Conservation (phyloP, 2,888 invertebrate species). For the Drosophila cognata region DNA sequence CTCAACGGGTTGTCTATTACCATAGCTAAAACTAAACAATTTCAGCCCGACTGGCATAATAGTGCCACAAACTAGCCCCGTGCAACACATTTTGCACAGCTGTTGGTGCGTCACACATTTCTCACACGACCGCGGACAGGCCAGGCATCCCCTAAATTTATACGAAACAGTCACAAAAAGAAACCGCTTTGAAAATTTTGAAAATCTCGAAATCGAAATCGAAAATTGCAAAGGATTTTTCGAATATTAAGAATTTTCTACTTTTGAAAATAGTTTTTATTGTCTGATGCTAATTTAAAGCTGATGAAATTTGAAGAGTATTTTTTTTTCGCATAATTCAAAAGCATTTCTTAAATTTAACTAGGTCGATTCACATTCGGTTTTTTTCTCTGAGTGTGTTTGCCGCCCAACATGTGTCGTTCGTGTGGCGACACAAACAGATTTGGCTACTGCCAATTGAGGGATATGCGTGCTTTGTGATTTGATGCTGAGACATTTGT, state of each 20-base stretch:
- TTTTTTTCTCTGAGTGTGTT: neutral
- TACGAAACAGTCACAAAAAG: neutral
- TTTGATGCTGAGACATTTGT: constrained; percentile 30
- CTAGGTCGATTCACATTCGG: neutral
- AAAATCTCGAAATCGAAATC: neutral
- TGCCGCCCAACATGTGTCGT: neutral
- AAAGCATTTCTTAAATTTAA: neutral
- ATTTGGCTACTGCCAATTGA: constrained; percentile 14
- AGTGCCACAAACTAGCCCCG: neutral
- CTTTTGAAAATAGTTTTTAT: neutral
- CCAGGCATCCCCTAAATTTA: constrained; percentile 8
- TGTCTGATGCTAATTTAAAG: no score
- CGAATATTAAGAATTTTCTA: neutral
- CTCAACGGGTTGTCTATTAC: neutral
- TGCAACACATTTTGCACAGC: constrained; percentile 38
- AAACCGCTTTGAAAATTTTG: neutral
- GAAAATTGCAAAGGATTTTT: neutral
- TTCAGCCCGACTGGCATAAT: neutral
- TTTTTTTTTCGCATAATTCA: neutral
- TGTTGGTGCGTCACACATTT: constrained; percentile 50
- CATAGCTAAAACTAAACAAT: neutral
- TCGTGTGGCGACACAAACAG: neutral
- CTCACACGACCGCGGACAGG: constrained; percentile 17
- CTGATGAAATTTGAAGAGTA: no score
- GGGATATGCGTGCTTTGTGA: constrained; percentile 36